Conservation (phyloP, 1,140 invertebrate species). For the Andrena cerasifolii region DNA sequence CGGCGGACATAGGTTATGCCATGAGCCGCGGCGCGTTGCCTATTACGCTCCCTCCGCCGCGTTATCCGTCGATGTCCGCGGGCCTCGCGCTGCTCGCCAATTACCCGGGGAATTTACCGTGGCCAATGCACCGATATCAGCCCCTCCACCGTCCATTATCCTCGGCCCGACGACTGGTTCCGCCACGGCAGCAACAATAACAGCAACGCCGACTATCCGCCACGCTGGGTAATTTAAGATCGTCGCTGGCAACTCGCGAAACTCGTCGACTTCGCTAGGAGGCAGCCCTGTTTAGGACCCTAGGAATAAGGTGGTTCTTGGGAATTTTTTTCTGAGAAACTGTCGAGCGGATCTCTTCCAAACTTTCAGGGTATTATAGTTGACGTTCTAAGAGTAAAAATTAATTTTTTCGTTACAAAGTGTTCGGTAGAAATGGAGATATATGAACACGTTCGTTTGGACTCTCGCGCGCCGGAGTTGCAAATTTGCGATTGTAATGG, state of each 20-base stretch:
- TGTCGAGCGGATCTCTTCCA: too few species aligned
- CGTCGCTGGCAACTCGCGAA: constrained; percentile 26
- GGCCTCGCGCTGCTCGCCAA: constrained; percentile 45
- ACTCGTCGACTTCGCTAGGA: too few species aligned
- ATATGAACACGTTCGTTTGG: too few species aligned
- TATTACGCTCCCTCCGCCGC: constrained; percentile 46
- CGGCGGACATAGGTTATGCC: constrained; percentile 34
- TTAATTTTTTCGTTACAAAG: too few species aligned
- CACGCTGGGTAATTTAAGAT: constrained; percentile 45
- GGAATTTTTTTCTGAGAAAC: too few species aligned
- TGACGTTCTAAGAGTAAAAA: too few species aligned
- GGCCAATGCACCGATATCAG: constrained; percentile 64
- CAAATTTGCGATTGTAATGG: too few species aligned
- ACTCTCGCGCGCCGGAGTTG: too few species aligned
- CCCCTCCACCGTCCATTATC: constrained; percentile 56
- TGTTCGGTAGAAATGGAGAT: too few species aligned
- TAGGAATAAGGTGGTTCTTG: too few species aligned
- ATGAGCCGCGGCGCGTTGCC: constrained; percentile 20
- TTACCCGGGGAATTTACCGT: constrained; percentile 65
- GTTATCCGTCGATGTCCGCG: constrained; percentile 52
- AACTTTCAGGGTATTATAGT: too few species aligned
- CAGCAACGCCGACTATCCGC: constrained; percentile 29
- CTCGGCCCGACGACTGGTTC: constrained; percentile 55
- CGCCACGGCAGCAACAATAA: constrained; percentile 14
- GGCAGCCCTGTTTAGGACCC: too few species aligned